phyloP scores from a whole-genome alignment of 2,888 invertebrate species.

The Protonemura montana region DNA sequence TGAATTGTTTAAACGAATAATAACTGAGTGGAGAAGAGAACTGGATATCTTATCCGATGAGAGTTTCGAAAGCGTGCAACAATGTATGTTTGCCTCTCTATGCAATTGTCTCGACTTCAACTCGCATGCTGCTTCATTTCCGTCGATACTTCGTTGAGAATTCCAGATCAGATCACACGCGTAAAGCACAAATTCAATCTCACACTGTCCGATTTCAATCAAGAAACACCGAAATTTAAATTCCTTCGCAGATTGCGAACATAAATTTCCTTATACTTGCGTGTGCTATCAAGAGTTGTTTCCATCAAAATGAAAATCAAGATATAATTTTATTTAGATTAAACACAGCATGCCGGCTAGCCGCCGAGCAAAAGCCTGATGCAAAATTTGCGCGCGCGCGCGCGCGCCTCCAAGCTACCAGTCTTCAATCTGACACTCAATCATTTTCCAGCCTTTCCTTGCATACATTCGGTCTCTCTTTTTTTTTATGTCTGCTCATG shows the following conservation, averaged over 20 bases:
- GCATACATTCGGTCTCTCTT: neutral
- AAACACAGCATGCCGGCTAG: neutral
- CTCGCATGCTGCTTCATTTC: neutral
- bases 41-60: neutral
- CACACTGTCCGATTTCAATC: neutral
- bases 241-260: neutral
- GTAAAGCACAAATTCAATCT: neutral
- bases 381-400: conserved; percentile 3
- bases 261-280: neutral
- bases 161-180: neutral
- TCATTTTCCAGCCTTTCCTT: conserved; percentile 15
- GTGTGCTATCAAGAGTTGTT: neutral
- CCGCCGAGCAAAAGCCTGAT: neutral
- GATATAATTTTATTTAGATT: conserved; percentile 12
- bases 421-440: neutral
- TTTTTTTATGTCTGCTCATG: neutral
- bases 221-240: neutral
- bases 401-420: neutral
- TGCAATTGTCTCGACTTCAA: too few relatives aligned
- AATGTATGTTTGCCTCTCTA: neutral
- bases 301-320: neutral
- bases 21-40: neutral
- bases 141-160: neutral
- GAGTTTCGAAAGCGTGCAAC: neutral
- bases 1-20: neutral